These are phyloP conservation scores for Plutomurus gul DNA, from an alignment of 1,140 invertebrate species.

Conservation along the genomic window DNA sequence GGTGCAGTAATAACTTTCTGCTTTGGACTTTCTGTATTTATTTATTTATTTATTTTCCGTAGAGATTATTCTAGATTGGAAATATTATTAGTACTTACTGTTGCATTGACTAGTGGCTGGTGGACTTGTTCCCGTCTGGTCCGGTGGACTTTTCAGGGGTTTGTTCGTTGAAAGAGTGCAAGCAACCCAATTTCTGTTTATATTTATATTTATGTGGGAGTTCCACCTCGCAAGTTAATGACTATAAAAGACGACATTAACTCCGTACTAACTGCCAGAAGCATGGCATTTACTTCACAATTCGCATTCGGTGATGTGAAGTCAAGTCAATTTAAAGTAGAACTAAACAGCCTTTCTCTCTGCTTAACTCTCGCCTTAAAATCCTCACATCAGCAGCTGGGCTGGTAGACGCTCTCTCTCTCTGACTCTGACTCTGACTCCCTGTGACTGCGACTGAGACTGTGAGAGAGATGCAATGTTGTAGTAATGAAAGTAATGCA, in stretches of 20 bases:
- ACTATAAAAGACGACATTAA: constrained; percentile 21
- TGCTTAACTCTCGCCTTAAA: neutral
- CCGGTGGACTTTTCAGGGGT: too few relatives aligned
- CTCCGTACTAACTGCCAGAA: constrained; percentile 22
- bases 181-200: constrained; percentile 14
- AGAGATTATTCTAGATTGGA: too few relatives aligned
- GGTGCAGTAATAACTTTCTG: too few relatives aligned
- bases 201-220: constrained; percentile 30
- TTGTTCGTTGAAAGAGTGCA: neutral
- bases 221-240: constrained; percentile 28
- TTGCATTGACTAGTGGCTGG: too few relatives aligned
- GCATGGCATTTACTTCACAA: neutral
- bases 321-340: neutral
- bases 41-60: too few relatives aligned
- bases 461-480: neutral
- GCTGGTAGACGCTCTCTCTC: too few relatives aligned
- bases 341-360: neutral
- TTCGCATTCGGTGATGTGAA: constrained; percentile 5
- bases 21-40: too few relatives aligned
- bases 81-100: too few relatives aligned
- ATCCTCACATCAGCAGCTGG: too few relatives aligned
- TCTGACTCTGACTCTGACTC: too few relatives aligned
- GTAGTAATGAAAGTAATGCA: constrained; percentile 16
- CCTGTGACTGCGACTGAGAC: neutral
- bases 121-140: too few relatives aligned